Evolutionary conservation across 2,888 invertebrate genomes (phyloP).

Genomic region (Rhamphomyia laevipes): DNA sequence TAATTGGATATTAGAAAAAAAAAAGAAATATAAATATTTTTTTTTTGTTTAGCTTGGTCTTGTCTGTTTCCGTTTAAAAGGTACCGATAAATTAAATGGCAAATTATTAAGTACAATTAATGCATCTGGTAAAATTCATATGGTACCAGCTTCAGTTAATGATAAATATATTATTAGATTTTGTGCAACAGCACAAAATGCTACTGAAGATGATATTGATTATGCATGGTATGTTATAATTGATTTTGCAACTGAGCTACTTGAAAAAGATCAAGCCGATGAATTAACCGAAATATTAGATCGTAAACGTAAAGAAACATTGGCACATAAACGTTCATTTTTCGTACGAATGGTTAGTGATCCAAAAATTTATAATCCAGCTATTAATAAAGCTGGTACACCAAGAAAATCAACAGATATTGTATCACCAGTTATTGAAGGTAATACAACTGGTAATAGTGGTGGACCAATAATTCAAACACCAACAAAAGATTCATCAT

Average conservation of each 20-base stretch:
- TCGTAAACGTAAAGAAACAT: constrained; percentile 61
- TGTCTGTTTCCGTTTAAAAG: constrained; percentile 82
- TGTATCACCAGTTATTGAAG: constrained; percentile 29
- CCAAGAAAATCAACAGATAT: constrained; percentile 38
- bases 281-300: constrained; percentile 62
- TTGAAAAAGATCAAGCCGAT: constrained; percentile 57
- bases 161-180: constrained; percentile 88
- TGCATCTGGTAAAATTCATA: constrained; percentile 89
- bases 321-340: constrained; percentile 88
- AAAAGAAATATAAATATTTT: not conserved
- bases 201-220: constrained; percentile 72
- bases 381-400: constrained; percentile 66
- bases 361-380: constrained; percentile 91
- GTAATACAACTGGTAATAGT: constrained; percentile 19
- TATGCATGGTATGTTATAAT: constrained; percentile 75
- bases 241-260: constrained; percentile 66
- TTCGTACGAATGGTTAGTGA: constrained; percentile 97
- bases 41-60: constrained; percentile 56
- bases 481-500: constrained; percentile 47
- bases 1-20: not conserved
- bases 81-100: constrained; percentile 72
- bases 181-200: constrained; percentile 85
- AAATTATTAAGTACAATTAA: constrained; percentile 85
- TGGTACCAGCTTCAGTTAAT: constrained; percentile 88
- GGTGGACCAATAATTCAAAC: constrained; percentile 32